Evolutionary conservation across 2,888 invertebrate genomes (phyloP).

Genomic region (Anarsia innoxiella): DNA sequence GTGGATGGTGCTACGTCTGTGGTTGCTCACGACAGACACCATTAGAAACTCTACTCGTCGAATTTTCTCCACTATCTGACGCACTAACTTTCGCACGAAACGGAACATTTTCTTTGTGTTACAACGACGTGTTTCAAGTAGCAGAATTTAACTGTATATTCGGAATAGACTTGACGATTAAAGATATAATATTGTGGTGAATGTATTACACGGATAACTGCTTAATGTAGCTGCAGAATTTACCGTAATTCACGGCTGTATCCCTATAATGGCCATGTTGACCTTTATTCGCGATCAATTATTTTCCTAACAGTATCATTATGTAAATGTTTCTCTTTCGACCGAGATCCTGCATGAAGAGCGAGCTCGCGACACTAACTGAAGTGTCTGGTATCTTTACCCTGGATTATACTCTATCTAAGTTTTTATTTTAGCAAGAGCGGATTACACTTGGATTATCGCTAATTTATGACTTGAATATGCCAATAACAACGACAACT

Average conservation of each 20-base stretch:
- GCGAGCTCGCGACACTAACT: conserved; percentile 26
- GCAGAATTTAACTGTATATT: no score
- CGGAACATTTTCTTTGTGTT: conserved; percentile 43
- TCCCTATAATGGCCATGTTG: conserved; percentile 36
- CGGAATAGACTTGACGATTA: no score
- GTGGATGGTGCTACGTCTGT: conserved; percentile 44
- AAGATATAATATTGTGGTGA: no score
- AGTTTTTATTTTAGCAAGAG: no score
- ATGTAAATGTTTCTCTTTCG: conserved; percentile 13
- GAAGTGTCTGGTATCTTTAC: no score
- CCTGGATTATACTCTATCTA: no score
- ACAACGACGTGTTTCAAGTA: no score
- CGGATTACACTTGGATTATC: conserved; percentile 1
- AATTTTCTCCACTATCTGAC: conserved; percentile 41
- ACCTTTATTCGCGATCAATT: conserved; percentile 14
- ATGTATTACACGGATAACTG: background rate
- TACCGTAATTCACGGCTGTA: conserved; percentile 34
- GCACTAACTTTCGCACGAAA: conserved; percentile 38
- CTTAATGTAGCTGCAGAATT: conserved; percentile 8
- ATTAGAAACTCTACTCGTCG: conserved; percentile 41
- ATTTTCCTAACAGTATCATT: conserved; percentile 20
- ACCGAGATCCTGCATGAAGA: conserved; percentile 16
- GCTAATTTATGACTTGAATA: background rate
- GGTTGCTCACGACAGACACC: conserved; percentile 36
- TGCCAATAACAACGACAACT: background rate